Evolutionary conservation across 2,113 vertebrate species (phyloP).

Genomic region (Struthio camelus): DNA sequence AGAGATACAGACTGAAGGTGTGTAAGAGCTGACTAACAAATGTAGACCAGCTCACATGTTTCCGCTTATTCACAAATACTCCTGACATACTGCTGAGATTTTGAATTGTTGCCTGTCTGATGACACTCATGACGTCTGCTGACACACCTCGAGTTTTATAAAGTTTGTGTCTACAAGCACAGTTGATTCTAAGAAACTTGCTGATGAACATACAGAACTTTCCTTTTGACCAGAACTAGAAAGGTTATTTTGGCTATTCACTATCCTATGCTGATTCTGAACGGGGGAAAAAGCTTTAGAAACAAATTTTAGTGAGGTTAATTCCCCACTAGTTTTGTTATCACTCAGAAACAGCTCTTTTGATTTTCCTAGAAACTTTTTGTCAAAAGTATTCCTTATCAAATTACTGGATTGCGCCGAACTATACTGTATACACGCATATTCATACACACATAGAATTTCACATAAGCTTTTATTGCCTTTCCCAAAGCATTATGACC

Average conservation of each 20-base stretch:
- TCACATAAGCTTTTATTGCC: background rate
- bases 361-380: background rate
- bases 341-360: background rate
- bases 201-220: background rate
- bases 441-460: background rate
- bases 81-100: slow-evolving; percentile 49
- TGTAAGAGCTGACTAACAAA: slow-evolving; percentile 3
- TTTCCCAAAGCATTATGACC: slow-evolving; percentile 15
- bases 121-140: slow-evolving; percentile 65
- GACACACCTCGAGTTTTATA: slow-evolving; percentile 29
- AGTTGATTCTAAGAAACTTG: background rate
- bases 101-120: slow-evolving; percentile 6
- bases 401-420: background rate
- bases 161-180: background rate
- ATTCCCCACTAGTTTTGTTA: background rate
- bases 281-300: background rate
- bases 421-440: background rate
- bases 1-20: slow-evolving; percentile 49
- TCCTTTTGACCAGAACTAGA: background rate
- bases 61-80: slow-evolving; percentile 51
- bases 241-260: background rate
- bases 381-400: background rate
- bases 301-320: background rate
- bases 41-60: slow-evolving; percentile 18
- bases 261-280: background rate